Evolutionary conservation across 1,140 invertebrate species (phyloP), one percentile per base, ranked within the genome.

Genomic region (Drosophila parabipectinata): DNA sequence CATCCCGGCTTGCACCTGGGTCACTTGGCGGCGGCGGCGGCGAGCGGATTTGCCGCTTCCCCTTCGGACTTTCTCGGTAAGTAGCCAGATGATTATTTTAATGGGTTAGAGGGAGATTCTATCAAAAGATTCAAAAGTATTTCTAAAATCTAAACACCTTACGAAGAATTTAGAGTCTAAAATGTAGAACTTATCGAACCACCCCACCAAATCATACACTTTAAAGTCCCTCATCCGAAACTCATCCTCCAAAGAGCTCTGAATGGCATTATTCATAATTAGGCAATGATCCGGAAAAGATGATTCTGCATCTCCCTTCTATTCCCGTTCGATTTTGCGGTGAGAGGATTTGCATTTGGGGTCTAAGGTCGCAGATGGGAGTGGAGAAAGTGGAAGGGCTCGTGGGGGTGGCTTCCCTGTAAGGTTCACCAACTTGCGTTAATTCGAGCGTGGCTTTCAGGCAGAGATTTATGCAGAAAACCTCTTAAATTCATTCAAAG

Each of bases 31-130:
- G 94, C 94, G 10, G 93, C 93, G 9, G 93, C 94, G 30, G 92
- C 93, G n/a, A 92, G 92, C 15, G 92, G 92, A 53, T 94, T 82
- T 66, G 93, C 93, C 0, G 82, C 94, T 3, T 93, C 94, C 1
- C 93, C 94, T 6, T 94, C 95, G 0, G 96, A 96, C 85, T 95
- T 97, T 81, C 93, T 97, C 75, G 96, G 96, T 96, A 92, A 93
- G 94, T 64, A 12, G 21, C 7, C 3, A 9, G 4, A 14, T 14
- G 12, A 12, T 44, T 44, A 1, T 44, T 6, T 14, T 1, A 44
- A 15, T 6, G 1, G 21, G 21, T 18, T 3, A 21, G 21, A 21
- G 2, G 21, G 21, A 21, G 21, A 21, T 21, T 21, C 21, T 21
- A 21, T 21, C 21, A 21, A 21, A 21, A 44, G 28, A 30, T n/a